Evolutionary conservation across 2,797 vertebrate genomes (phyloP).

Genomic region (Clangula hyemalis): DNA sequence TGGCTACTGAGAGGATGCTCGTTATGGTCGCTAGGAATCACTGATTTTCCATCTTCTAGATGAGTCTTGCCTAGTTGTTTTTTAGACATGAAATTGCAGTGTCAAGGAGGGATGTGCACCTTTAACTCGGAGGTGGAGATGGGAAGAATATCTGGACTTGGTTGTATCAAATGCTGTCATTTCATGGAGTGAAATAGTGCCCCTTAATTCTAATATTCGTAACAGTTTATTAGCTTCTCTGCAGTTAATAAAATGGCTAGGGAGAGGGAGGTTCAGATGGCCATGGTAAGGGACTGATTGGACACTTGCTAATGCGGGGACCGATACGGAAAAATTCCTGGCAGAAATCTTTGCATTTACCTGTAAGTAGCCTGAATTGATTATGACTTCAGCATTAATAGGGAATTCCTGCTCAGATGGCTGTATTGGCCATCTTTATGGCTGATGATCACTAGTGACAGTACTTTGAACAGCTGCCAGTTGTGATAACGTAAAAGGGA

Average conservation of each 20-base stretch:
- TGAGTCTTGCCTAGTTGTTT: neutral
- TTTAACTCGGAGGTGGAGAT: neutral
- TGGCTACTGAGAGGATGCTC: neutral
- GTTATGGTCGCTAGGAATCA: neutral
- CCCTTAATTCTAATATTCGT: neutral
- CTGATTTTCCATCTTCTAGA: neutral
- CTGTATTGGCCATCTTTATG: neutral
- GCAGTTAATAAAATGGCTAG: neutral
- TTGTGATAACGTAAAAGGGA: neutral
- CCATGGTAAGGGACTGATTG: neutral
- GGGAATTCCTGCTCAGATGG: neutral
- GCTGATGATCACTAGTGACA: neutral
- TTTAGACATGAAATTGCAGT: neutral
- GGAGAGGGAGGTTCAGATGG: neutral
- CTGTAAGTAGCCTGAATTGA: neutral
- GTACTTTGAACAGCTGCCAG: neutral
- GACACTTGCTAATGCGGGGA: neutral
- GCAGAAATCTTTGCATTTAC: neutral
- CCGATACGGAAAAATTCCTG: neutral
- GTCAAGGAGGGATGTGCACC: neutral
- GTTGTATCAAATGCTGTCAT: accelerated
- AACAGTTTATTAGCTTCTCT: neutral
- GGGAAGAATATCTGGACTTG: neutral
- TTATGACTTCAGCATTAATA: neutral
- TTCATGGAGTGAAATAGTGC: neutral